These are phyloP conservation scores for Lagorchestes hirsutus DNA, from an alignment of 2,797 vertebrate genomes.

Conservation along the genomic window DNA sequence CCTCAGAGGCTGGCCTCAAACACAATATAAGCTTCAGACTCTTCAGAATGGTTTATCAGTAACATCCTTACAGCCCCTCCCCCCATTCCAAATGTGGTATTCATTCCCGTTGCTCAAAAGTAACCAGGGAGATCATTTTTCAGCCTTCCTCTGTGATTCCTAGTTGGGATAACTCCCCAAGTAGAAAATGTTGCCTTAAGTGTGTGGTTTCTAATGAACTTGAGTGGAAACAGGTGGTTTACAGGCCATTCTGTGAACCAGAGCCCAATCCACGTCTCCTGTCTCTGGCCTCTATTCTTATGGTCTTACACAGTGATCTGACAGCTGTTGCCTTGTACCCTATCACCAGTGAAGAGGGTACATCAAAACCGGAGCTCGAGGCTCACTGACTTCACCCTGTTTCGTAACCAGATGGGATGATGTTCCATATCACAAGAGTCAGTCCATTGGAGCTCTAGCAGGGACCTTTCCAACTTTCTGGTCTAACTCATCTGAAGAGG, in stretches of 20 bases:
- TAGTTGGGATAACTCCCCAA: neutral
- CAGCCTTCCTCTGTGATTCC: neutral
- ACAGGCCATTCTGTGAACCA: neutral
- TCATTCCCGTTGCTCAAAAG: neutral
- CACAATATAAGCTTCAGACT: neutral
- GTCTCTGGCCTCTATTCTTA: neutral
- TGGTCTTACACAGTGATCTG: neutral
- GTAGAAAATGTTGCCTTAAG: neutral
- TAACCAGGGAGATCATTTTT: neutral
- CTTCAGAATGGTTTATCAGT: neutral
- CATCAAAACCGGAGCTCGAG: neutral
- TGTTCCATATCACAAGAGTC: no score
- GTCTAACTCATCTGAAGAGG: no score
- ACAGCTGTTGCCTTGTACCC: neutral
- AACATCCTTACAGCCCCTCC: neutral
- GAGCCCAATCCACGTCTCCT: neutral
- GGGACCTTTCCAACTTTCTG: no score
- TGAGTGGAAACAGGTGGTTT: neutral
- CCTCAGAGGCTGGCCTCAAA: neutral
- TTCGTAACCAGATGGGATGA: no score
- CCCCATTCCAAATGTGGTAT: neutral
- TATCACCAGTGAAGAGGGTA: neutral
- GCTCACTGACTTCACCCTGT: neutral
- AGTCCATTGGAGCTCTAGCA: no score
- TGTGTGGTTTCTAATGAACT: neutral